A percentile compares a stretch with the other conserved stretches of the same genome.
Evolutionary conservation across 2,797 vertebrate species (phyloP).

Genomic region (Enteromius unitaeniatus): DNA sequence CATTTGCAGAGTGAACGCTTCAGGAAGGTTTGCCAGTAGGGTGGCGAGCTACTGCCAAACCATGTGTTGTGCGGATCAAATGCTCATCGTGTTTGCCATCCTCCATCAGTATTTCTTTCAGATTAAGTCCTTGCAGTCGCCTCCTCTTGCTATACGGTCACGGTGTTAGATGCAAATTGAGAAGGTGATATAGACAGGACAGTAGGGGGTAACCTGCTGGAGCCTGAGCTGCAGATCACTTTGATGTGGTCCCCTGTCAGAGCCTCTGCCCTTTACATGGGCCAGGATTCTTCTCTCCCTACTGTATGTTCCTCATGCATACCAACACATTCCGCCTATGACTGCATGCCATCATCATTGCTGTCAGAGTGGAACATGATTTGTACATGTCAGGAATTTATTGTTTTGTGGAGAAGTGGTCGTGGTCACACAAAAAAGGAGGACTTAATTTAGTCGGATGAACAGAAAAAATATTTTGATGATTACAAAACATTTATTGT

Average conservation of each 20-base stretch:
- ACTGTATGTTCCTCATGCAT: slow-evolving; percentile 19
- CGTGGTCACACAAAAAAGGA: not conserved
- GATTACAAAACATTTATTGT: not conserved
- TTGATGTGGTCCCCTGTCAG: slow-evolving; percentile 42
- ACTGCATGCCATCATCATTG: slow-evolving; percentile 20
- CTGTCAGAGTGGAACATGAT: not conserved
- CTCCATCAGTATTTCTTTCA: not conserved
- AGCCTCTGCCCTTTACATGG: slow-evolving; percentile 35
- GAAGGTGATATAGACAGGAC: not conserved
- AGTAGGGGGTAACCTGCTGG: slow-evolving; percentile 16
- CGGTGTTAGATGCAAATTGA: slow-evolving; percentile 27
- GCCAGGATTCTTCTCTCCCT: slow-evolving; percentile 1
- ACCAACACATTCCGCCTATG: slow-evolving; percentile 13
- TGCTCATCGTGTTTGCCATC: not conserved
- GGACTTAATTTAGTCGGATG: not conserved
- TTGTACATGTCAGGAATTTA: not conserved
- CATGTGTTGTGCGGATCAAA: not conserved
- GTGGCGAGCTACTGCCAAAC: not conserved
- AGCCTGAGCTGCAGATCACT: slow-evolving; percentile 17
- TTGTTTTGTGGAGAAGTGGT: not conserved
- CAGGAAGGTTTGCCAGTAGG: not conserved
- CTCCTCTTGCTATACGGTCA: not conserved
- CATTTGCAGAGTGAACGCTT: not conserved
- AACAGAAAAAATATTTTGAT: not conserved
- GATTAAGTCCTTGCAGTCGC: not conserved